Evolutionary conservation across 2,888 invertebrate genomes (phyloP), one percentile per base, ranked within the genome.

Genomic region (Epistrophe eligans): DNA sequence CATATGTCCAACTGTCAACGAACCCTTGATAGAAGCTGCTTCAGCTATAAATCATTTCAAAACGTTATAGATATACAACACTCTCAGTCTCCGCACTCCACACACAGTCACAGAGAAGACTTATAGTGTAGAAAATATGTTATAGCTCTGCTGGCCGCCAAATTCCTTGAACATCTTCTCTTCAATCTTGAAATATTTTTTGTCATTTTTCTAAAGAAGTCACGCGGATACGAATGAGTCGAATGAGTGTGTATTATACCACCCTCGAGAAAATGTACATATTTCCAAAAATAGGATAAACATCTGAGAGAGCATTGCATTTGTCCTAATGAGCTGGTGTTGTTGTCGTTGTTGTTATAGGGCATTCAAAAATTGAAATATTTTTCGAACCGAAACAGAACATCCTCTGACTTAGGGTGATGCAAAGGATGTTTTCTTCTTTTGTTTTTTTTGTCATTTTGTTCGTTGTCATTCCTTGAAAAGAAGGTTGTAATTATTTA

Each of bases 1-100:
- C 81, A 81, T 77, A 85, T 85, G 84, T 85, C 77, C 81, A 67
- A 70, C 81, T 85, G 84, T 85, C 84, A 85, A 81, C 84, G 73
- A 77, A 73, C 81, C 62, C 55, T 70, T 62, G 77, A 70, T 55
- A 77, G 67, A 60, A 32, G 72, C 52, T 67, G 80, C 48, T 70
- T 35, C 24, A 67, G 32, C 73, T 24, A 81, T 85, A 81, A 85
- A 85, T 85, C 81, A 84, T 72, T 60, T 74, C 38, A 13, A 17
- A 24, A 24, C 19, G 11, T 50, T n/a, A 48, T 10, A n/a, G 19
- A 24, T 3, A 4, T 17, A 50, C 35, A 52, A 32, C 35, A 40
- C 43, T 52, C 55, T 35, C 72, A 50, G 9, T 45, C 35, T 10
- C 15, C 8, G 32, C 57, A 24, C 15, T 62, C 24, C 43, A 52